These are phyloP conservation scores for Archocentrus centrarchus DNA, from an alignment of 2,113 vertebrate genomes.

Conservation along the genomic window DNA sequence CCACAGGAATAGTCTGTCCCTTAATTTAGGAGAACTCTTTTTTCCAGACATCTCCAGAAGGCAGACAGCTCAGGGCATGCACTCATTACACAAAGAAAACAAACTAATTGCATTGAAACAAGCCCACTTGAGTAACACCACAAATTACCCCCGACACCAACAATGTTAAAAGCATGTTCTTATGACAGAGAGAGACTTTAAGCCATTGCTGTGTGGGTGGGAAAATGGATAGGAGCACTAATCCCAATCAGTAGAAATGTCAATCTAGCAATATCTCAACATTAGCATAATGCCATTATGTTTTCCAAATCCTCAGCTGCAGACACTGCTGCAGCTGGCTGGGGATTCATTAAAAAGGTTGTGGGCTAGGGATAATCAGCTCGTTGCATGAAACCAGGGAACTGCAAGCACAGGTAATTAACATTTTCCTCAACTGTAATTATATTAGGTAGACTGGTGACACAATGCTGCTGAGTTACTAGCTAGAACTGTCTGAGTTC, in stretches of 20 bases:
- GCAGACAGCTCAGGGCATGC: constrained; percentile 33
- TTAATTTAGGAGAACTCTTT: background rate
- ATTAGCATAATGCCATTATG: constrained; percentile 75
- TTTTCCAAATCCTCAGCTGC: constrained; percentile 46
- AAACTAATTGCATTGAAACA: constrained; percentile 53
- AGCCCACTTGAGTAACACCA: constrained; percentile 53
- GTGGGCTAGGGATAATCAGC: constrained; percentile 54
- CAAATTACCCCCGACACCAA: constrained; percentile 56
- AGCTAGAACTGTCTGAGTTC: background rate
- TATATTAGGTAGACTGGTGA: constrained; percentile 37
- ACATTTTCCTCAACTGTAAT: constrained; percentile 57
- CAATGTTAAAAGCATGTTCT: constrained; percentile 66
- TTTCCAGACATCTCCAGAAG: constrained; percentile 8
- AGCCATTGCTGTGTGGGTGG: constrained; percentile 52
- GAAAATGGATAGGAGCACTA: constrained; percentile 61
- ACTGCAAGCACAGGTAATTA: constrained; percentile 46
- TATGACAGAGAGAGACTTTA: constrained; percentile 50
- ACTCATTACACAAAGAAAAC: constrained; percentile 62
- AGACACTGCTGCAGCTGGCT: constrained; percentile 49
- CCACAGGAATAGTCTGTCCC: background rate
- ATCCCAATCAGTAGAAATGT: constrained; percentile 76
- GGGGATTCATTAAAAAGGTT: constrained; percentile 57
- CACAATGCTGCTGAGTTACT: constrained; percentile 12
- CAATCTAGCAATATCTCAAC: constrained; percentile 70
- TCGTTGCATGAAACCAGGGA: constrained; percentile 44